A percentile compares a stretch with the other conserved stretches of the same genome.
Conservation (phyloP, 2,888 invertebrate genomes). For the Phasia obesa region DNA sequence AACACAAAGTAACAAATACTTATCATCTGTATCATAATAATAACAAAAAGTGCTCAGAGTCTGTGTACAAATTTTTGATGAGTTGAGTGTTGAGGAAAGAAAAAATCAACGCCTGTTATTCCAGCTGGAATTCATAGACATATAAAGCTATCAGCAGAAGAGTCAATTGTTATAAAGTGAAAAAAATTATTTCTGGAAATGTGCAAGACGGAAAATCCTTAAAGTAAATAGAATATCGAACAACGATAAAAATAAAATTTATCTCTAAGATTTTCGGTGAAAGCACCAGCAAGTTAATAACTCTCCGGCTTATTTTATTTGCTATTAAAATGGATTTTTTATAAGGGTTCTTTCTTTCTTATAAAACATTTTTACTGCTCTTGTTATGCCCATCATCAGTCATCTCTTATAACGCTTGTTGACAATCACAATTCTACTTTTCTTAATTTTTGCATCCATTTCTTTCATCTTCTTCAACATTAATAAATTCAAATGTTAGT, state of each 20-base stretch:
- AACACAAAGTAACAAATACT: too few species aligned
- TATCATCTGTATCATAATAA: too few species aligned
- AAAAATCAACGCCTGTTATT: neutral
- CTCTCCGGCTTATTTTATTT: constrained; percentile 28
- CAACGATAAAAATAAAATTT: constrained; percentile 25
- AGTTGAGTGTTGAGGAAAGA: neutral
- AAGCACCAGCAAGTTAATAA: constrained; percentile 17
- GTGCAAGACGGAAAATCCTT: constrained; percentile 14
- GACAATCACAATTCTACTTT: constrained; percentile 19
- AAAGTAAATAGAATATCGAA: constrained; percentile 40
- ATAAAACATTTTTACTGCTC: neutral
- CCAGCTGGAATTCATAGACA: neutral
- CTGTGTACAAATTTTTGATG: too few species aligned
- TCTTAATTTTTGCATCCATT: neutral
- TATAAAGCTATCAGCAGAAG: neutral
- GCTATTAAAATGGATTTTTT: constrained; percentile 17
- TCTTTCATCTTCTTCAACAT: neutral
- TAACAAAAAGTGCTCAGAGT: too few species aligned
- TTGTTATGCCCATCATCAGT: constrained; percentile 19
- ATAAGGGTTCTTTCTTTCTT: constrained; percentile 1
- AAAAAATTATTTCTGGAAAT: neutral
- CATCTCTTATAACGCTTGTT: constrained; percentile 42
- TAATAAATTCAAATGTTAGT: neutral
- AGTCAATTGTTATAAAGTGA: constrained; percentile 13
- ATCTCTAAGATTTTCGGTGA: constrained; percentile 20